Base-by-base conservation (phyloP, 2,797 vertebrate genomes). In the Distichodus sexfasciatus region DNA sequence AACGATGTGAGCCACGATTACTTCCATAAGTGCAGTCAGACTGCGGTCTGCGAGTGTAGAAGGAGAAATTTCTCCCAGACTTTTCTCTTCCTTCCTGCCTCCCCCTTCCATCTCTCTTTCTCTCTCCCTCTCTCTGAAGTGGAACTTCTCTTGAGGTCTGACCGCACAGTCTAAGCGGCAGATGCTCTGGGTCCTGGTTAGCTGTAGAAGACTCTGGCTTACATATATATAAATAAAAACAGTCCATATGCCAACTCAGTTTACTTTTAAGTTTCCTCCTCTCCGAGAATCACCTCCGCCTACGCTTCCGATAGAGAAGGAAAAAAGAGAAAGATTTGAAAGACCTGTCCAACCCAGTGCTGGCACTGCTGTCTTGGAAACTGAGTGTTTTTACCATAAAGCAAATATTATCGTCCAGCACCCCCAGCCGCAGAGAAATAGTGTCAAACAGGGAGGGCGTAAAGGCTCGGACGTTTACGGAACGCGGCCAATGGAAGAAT, bases 11-110 rank as follows among this genome's bases (percentile, higher is more conserved):
- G 6, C 60, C 69, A 54, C 75, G 72, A 76, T 76, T 65, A 64
- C 69, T 76, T 76, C 75, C 75, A 72, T 60, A 60, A 76, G 69
- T 24, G 38, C 53, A 38, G 46, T 44, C 24, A 11, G 38, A 65
- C 47, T 60, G 69, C 4, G 60, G 60, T 61, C 15, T 51, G n/a
- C 12, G 60, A 58, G 53, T 19, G 53, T n/a, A n/a, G n/a, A n/a
- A 65, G 29, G 5, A 12, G 31, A 24, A n/a, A 59, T 24, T 59
- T 50, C 35, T 67, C 63, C 43, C 48, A 62, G 44, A 62, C 63
- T 41, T 24, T n/a, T 67, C 44, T 24, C 63, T 61, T 66, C 47
- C 63, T 66, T 53, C 24, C 67, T 53, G 47, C 54, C 55, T 26
- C 23, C 31, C 26, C 35, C 48, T 35, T 15, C 41, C 33, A 14